phyloP scores from a whole-genome alignment of 1,140 invertebrate species.

The Tetranychus urticae region DNA sequence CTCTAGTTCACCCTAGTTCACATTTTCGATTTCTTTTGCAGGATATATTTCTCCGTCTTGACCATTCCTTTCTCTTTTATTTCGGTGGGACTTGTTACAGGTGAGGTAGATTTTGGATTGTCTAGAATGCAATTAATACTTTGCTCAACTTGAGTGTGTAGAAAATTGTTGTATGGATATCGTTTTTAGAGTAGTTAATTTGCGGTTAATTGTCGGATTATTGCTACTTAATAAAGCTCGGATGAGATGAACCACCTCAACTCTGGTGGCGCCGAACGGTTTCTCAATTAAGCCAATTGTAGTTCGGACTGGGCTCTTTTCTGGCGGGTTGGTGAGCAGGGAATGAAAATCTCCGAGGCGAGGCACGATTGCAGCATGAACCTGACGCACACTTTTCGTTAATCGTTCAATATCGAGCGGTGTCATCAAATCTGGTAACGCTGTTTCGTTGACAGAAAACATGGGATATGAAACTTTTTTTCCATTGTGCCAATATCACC shows the following conservation, averaged over 20 bases:
- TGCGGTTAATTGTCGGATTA: slow-evolving; percentile 30
- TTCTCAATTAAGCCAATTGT: slow-evolving; percentile 37
- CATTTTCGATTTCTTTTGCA: background rate
- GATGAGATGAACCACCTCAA: slow-evolving; percentile 46
- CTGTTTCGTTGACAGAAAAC: background rate
- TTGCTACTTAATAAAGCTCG: slow-evolving; percentile 39
- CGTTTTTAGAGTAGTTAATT: slow-evolving; percentile 29
- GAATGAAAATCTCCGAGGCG: slow-evolving; percentile 42
- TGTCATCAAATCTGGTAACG: slow-evolving; percentile 20
- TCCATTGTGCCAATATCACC: background rate
- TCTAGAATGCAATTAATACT: slow-evolving; percentile 27
- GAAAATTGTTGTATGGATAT: slow-evolving; percentile 65
- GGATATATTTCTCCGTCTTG: background rate
- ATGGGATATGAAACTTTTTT: slow-evolving; percentile 10
- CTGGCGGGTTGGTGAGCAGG: slow-evolving; percentile 42
- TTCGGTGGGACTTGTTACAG: background rate
- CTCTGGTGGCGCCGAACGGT: slow-evolving; percentile 45
- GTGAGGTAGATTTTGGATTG: slow-evolving; percentile 1
- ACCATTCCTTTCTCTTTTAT: background rate
- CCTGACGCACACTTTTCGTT: slow-evolving; percentile 28
- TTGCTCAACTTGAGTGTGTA: slow-evolving; percentile 56
- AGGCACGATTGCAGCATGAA: slow-evolving; percentile 34
- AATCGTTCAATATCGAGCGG: slow-evolving; percentile 25
- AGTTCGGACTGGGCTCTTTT: slow-evolving; percentile 34
- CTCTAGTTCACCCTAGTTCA: too few species aligned